Base-by-base conservation (phyloP, 92 coral and sea anemone genomes). In the Heteractis magnifica region DNA sequence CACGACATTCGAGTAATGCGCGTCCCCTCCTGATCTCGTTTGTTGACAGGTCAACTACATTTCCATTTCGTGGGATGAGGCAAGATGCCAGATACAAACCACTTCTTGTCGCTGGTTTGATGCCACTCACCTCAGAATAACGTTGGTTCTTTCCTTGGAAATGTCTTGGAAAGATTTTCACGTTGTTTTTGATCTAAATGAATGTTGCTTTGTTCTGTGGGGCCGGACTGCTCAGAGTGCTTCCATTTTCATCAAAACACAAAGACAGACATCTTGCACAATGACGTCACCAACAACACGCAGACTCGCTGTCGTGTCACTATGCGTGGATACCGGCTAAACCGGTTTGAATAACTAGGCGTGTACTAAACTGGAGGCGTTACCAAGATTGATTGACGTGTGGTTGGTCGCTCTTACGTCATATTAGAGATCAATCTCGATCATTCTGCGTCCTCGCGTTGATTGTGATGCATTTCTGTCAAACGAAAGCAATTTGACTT, bases 241-340 rank as follows among this genome's bases (percentile, higher is more conserved):
- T 65, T 84, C 79, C 64, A 84, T 85, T 76, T 58, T 77, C 88
- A 85, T 78, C 88, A 85, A 77, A 76, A 85, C 83, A 85, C 88
- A 85, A 85, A 85, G 88, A 85, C 83, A 85, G 88, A 85, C 88
- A 85, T 85, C 88, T 85, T 85, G 83, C 49, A 56, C 65, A 48
- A 71, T 85, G 88, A 85, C 88, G 88, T 85, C 88, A 85, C 88
- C 71, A 70, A 85, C 70, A 84, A 56, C 88, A 85, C 88, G 88
- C 88, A 85, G 88, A 85, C 88, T 85, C 88, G 83, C 10, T 64
- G 58, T 52, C 83, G 75, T 78, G 87, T 73, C 83, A 56, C 75
- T 53, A 34, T 34, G 62, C 81, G 41, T 65, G 81, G 65, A 78
- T 50, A 85, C 88, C 81, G 88, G 88, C 26, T 85, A 6, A 85